A percentile compares a stretch with the other conserved stretches of the same genome.
phyloP scores from a whole-genome alignment of 2,888 invertebrate genomes.

The Scaptomyza polygonia region DNA sequence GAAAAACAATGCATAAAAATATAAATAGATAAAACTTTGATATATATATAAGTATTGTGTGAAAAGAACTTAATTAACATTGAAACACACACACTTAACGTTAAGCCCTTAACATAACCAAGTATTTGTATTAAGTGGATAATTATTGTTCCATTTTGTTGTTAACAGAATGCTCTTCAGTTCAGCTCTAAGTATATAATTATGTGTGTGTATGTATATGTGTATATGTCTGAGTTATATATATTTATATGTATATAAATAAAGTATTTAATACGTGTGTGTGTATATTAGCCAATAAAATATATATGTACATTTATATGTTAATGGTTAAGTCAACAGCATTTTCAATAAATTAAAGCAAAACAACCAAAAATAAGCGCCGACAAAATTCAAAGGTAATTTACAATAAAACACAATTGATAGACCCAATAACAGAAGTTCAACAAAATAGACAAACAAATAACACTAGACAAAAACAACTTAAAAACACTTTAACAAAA shows the following conservation, averaged over 20 bases:
- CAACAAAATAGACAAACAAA: slow-evolving; percentile 10
- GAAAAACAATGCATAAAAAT: slow-evolving; percentile 28
- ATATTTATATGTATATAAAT: too few relatives aligned
- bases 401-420: slow-evolving; percentile 14
- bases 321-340: slow-evolving; percentile 50
- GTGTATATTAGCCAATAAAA: slow-evolving; percentile 35
- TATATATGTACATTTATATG: slow-evolving; percentile 3
- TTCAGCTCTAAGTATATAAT: slow-evolving; percentile 31
- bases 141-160: slow-evolving; percentile 33
- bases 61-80: slow-evolving; percentile 41
- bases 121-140: slow-evolving; percentile 27
- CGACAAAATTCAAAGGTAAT: slow-evolving; percentile 54
- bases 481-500: neutral
- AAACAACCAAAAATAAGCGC: slow-evolving; percentile 47
- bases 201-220: neutral
- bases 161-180: slow-evolving; percentile 37
- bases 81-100: slow-evolving; percentile 13
- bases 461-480: slow-evolving; percentile 3
- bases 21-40: neutral
- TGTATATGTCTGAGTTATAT: slow-evolving; percentile 15
- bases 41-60: slow-evolving; percentile 33
- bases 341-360: slow-evolving; percentile 63
- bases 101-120: slow-evolving; percentile 12
- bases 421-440: slow-evolving; percentile 10
- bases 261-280: slow-evolving; percentile 32